These are phyloP conservation scores for Neomorphus geoffroyi DNA, from an alignment of 2,797 vertebrate species.

Conservation along the genomic window DNA sequence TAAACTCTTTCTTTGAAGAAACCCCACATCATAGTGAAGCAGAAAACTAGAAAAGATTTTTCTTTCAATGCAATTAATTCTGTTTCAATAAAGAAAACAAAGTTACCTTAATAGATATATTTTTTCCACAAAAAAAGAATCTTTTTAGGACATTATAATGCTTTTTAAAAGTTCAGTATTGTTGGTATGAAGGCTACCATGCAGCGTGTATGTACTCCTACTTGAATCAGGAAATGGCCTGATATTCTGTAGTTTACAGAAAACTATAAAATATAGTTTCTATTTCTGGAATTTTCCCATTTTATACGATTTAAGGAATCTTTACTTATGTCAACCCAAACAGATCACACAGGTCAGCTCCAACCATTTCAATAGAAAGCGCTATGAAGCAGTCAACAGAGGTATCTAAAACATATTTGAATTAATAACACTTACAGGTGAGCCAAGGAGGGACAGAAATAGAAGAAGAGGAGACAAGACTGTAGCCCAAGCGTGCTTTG, in stretches of 20 bases:
- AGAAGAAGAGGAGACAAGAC: neutral
- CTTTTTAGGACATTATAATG: neutral
- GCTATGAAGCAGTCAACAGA: neutral
- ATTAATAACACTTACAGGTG: neutral
- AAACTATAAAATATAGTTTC: neutral
- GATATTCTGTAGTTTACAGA: neutral
- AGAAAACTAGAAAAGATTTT: neutral
- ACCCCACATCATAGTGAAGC: neutral
- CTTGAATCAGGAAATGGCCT: neutral
- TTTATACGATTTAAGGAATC: neutral
- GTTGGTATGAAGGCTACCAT: neutral
- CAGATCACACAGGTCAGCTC: neutral
- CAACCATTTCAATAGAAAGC: neutral
- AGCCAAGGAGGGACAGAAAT: neutral
- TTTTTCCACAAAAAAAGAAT: neutral
- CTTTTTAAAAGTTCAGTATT: neutral
- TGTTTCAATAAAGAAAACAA: neutral
- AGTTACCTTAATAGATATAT: neutral
- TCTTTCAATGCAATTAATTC: no score
- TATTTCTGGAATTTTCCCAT: neutral
- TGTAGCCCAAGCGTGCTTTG: neutral
- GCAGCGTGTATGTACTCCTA: neutral
- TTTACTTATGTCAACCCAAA: neutral
- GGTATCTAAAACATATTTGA: neutral
- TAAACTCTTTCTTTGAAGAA: neutral